Conservation (phyloP, 2,113 vertebrate species). For the Dipodomys merriami region DNA sequence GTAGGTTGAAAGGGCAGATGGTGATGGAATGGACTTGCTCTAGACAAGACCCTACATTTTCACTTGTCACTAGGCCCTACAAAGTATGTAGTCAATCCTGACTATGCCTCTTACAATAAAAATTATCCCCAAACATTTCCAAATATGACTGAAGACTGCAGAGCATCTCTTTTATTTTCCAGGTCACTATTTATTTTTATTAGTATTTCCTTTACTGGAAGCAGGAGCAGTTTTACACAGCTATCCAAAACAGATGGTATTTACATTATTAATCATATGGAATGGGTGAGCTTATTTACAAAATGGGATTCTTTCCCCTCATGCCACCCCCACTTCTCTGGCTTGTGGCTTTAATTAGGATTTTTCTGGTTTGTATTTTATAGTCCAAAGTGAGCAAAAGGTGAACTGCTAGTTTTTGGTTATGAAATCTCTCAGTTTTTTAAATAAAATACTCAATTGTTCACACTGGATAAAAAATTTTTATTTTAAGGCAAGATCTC, state of each 20-base stretch:
- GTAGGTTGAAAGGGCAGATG: background rate
- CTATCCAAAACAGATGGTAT: conserved; percentile 63
- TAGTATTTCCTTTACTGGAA: conserved; percentile 48
- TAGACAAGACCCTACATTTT: background rate
- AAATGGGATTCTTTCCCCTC: background rate
- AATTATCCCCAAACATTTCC: background rate
- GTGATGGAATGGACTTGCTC: background rate
- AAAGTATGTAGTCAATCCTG: background rate
- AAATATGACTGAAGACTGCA: background rate
- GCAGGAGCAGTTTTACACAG: conserved; percentile 51
- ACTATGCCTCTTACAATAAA: background rate
- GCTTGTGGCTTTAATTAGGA: conserved; percentile 58
- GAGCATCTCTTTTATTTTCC: background rate
- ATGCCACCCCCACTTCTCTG: background rate
- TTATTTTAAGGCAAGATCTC: too few relatives aligned
- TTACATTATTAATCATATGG: conserved; percentile 68
- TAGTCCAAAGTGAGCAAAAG: conserved; percentile 31
- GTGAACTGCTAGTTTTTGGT: conserved; percentile 43
- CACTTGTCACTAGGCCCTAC: background rate
- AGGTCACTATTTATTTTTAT: conserved; percentile 55
- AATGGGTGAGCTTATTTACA: conserved; percentile 68
- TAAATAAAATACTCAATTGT: conserved; percentile 9
- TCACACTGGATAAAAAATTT: background rate
- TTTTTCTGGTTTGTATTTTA: conserved; percentile 47
- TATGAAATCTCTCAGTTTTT: background rate